These are phyloP conservation scores for Cyclura pinguis DNA, from an alignment of 2,797 vertebrate genomes.

Conservation along the genomic window DNA sequence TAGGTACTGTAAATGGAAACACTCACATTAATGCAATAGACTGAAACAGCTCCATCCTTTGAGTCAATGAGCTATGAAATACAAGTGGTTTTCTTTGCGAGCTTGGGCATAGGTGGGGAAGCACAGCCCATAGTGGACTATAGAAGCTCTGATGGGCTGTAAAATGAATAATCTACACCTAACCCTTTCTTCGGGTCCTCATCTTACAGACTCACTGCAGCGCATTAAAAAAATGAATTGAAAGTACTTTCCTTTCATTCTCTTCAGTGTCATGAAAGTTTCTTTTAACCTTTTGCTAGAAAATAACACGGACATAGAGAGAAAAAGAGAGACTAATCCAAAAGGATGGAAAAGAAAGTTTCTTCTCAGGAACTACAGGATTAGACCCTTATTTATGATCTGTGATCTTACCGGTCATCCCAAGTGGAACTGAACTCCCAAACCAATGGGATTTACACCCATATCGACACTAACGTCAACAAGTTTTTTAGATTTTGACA, in stretches of 20 bases:
- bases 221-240: slow-evolving; percentile 8
- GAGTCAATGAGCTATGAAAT: slow-evolving; percentile 67
- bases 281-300: no score
- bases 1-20: slow-evolving; percentile 31
- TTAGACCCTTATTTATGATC: neutral
- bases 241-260: slow-evolving; percentile 5
- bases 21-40: slow-evolving; percentile 60
- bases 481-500: no score
- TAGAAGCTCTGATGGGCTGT: slow-evolving; percentile 39
- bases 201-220: slow-evolving; percentile 6
- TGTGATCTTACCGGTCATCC: no score
- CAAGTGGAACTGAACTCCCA: no score
- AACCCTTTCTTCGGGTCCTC: slow-evolving; percentile 28
- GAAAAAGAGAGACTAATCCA: no score
- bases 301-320: no score
- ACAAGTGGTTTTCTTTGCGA: slow-evolving; percentile 52
- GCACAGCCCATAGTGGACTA: slow-evolving; percentile 7
- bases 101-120: neutral
- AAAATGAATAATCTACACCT: slow-evolving; percentile 42
- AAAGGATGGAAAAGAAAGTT: no score
- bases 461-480: no score
- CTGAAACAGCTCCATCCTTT: slow-evolving; percentile 59
- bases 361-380: neutral
- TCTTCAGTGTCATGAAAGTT: slow-evolving; percentile 19
- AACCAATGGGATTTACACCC: no score